phyloP scores from a whole-genome alignment of 2,888 invertebrate species.

The Shargacucullia verbasci region DNA sequence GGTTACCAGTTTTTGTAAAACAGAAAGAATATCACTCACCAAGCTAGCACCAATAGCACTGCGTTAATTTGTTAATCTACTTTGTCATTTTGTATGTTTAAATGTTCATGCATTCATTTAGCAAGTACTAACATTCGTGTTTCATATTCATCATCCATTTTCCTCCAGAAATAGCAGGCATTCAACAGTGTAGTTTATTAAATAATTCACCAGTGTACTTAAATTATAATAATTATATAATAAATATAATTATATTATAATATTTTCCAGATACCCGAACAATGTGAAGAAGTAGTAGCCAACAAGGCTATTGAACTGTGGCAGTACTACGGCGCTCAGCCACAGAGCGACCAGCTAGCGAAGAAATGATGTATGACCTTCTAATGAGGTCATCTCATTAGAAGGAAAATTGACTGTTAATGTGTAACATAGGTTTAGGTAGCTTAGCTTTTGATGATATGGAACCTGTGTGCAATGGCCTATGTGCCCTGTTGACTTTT shows the following conservation, averaged over 20 bases:
- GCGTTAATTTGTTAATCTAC: no score
- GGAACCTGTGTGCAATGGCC: slow-evolving; percentile 24
- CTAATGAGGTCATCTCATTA: slow-evolving; percentile 85
- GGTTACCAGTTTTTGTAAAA: no score
- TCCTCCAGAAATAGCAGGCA: no score
- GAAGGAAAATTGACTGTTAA: slow-evolving; percentile 71
- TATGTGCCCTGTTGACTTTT: background rate
- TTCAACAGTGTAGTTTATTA: no score
- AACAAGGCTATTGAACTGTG: slow-evolving; percentile 96
- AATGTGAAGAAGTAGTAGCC: slow-evolving; percentile 94
- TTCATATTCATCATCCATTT: no score
- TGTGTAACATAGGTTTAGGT: slow-evolving; percentile 20
- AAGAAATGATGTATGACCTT: slow-evolving; percentile 89
- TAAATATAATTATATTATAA: background rate
- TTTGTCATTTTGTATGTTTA: no score
- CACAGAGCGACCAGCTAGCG: slow-evolving; percentile 80
- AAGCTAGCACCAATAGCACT: no score
- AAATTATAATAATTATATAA: no score
- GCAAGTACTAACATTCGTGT: no score
- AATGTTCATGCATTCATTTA: no score
- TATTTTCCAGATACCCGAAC: slow-evolving; percentile 91
- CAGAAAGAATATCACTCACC: no score
- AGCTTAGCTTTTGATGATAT: slow-evolving; percentile 33
- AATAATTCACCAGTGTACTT: no score
- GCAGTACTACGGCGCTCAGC: slow-evolving; percentile 93